Base-by-base conservation (phyloP, 2,797 vertebrate species). In the Poeciliopsis infans region DNA sequence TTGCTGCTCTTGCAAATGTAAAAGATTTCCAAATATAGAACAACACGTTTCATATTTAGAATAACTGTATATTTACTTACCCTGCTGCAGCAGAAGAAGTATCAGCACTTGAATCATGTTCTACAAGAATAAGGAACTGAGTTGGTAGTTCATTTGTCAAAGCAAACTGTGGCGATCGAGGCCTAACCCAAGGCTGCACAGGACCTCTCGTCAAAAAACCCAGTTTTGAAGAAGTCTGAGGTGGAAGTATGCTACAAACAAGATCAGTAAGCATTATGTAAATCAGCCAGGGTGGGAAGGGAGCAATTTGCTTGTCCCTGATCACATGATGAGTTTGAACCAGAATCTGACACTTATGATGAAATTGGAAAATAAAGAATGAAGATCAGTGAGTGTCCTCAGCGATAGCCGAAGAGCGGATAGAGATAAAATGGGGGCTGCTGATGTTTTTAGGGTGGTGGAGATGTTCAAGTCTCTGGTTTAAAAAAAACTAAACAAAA, bases 21-120 rank as follows among this genome's bases (percentile, higher is more conserved):
- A 61, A 61, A 36, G 23, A 33, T 39, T 7, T 66, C 5, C 31
- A 36, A 36, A 36, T 8, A 66, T 8, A 41, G 64, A 25, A 8
- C 23, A 8, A 6, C 10, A 18, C 3, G 4, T 20, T 66, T 66
- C 41, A 55, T 0, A 31, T 49, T 72, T 49, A 47, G 47, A 68
- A 0, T 71, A 69, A 77, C 64, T 25, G 0, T 20, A 31, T 25
- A 2, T 43, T 36, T 78, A 7, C 83, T 82, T 80, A 92, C 89
- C 84, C 75, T 68, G 5, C 6, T 4, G 75, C 25, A 87, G 0
- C 6, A 81, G 78, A 31, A 90, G 45, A 75, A 85, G 16, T 59
- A 87, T 7, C 64, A 89, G 55, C 20, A 79, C 1, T 43, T 23
- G 1, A 0, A 79, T 72, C 74, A 87, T 89, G 61, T 70, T 84